phyloP scores from a whole-genome alignment of 2,797 vertebrate genomes.

The Helicolenus hilgendorfi region DNA sequence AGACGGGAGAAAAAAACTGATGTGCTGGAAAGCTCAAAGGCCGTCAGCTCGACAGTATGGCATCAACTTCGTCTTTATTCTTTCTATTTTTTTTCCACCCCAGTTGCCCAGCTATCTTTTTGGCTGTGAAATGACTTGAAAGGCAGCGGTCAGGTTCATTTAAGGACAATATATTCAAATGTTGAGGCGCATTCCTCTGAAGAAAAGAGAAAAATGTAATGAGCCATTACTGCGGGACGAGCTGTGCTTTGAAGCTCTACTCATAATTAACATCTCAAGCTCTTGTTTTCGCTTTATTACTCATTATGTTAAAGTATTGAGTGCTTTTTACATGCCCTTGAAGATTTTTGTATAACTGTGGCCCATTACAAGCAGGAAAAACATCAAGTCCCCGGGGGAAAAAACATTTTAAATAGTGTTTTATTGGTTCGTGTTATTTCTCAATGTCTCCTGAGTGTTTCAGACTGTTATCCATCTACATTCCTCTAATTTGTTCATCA shows the following conservation, averaged over 20 bases:
- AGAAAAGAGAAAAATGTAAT: slow-evolving; percentile 31
- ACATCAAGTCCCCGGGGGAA: slow-evolving; percentile 12
- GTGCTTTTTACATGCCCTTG: slow-evolving; percentile 35
- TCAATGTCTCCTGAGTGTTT: slow-evolving; percentile 66
- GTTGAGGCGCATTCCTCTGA: slow-evolving; percentile 18
- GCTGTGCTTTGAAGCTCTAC: slow-evolving; percentile 49
- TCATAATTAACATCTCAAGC: slow-evolving; percentile 48
- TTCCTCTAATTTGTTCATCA: slow-evolving; percentile 57
- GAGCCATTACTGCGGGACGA: slow-evolving; percentile 32
- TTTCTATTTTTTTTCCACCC: neutral
- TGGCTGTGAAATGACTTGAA: slow-evolving; percentile 41
- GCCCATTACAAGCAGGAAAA: slow-evolving; percentile 42
- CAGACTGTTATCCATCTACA: slow-evolving; percentile 52
- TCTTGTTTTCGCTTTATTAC: slow-evolving; percentile 29
- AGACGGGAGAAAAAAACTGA: neutral
- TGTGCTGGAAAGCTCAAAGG: slow-evolving; percentile 36
- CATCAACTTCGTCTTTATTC: slow-evolving; percentile 26
- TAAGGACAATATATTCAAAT: slow-evolving; percentile 29
- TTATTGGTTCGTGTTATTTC: slow-evolving; percentile 58
- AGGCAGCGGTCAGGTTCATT: slow-evolving; percentile 34
- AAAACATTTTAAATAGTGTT: slow-evolving; percentile 58
- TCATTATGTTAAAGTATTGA: slow-evolving; percentile 26
- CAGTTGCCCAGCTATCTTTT: slow-evolving; percentile 20
- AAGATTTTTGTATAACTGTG: slow-evolving; percentile 24
- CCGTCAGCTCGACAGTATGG: slow-evolving; percentile 18